phyloP scores from a whole-genome alignment of 2,888 invertebrate genomes.

The Bhutanitis thaidina region DNA sequence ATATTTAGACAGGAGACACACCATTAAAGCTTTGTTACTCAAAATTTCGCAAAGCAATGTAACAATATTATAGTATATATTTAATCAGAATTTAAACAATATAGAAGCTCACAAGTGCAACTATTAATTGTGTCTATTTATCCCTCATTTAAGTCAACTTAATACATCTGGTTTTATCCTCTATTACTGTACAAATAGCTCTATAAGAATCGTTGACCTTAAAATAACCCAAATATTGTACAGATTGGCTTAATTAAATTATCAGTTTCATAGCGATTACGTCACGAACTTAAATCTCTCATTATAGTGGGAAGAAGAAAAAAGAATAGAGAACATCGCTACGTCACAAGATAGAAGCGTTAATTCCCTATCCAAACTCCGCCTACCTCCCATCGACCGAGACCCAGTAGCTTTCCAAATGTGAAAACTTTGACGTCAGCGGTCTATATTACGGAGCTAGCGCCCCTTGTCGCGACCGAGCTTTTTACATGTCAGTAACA shows the following conservation, averaged over 20 bases:
- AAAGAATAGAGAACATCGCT: constrained; percentile 42
- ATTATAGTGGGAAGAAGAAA: no score
- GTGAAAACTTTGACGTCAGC: constrained; percentile 71
- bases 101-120: no score
- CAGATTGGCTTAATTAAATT: constrained; percentile 50
- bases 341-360: constrained; percentile 29
- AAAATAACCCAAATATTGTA: constrained; percentile 25
- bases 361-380: constrained; percentile 30
- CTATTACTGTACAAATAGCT: constrained; percentile 17
- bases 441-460: constrained; percentile 39
- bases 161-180: not conserved
- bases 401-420: constrained; percentile 65
- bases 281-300: constrained; percentile 32
- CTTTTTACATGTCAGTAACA: constrained; percentile 25
- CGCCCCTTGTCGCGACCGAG: constrained; percentile 23
- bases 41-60: no score
- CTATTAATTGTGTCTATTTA: no score
- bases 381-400: constrained; percentile 47
- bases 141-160: not conserved
- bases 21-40: no score
- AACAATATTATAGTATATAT: no score
- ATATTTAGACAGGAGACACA: no score
- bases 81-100: no score
- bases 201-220: constrained; percentile 15
- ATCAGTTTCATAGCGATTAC: constrained; percentile 43